Evolutionary conservation across 2,113 vertebrate genomes (phyloP).

Genomic region (Benitochromis conjunctus): DNA sequence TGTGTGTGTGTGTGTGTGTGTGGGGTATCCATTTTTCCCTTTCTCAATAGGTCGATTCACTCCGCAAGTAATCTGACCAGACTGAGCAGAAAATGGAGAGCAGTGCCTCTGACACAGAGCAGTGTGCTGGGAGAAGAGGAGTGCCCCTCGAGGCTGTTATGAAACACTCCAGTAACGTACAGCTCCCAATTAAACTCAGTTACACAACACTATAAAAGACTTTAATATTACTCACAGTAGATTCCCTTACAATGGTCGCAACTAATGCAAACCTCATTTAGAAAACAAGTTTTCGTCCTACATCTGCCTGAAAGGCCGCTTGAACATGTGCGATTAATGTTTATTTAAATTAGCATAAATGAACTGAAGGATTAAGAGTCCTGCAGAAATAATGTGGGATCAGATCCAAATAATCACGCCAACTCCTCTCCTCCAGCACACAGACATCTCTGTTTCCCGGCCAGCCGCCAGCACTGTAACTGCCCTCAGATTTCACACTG

Average conservation of each 20-base stretch:
- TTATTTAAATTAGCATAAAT: background rate
- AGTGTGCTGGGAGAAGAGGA: conserved; percentile 28
- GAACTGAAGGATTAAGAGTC: background rate
- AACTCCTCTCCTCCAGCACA: conserved; percentile 9
- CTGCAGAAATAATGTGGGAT: background rate
- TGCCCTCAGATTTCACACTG: conserved; percentile 3
- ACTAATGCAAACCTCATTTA: fast-evolving
- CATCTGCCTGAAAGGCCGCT: background rate
- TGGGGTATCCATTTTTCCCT: conserved; percentile 39
- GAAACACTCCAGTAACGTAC: background rate
- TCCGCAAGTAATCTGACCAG: conserved; percentile 46
- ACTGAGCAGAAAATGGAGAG: conserved; percentile 44
- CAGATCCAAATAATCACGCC: background rate
- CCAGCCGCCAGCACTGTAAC: background rate
- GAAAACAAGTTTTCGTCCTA: background rate
- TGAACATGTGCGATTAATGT: background rate
- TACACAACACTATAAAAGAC: background rate
- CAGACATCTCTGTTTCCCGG: conserved; percentile 37
- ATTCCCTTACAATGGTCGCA: background rate
- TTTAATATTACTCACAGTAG: background rate
- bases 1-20: background rate
- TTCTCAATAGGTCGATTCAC: conserved; percentile 41
- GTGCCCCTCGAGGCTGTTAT: conserved; percentile 9
- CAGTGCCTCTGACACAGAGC: conserved; percentile 28
- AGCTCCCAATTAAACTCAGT: background rate